Base-by-base conservation (phyloP, 1,140 invertebrate species). In the Anagrus nilaparvatae region DNA sequence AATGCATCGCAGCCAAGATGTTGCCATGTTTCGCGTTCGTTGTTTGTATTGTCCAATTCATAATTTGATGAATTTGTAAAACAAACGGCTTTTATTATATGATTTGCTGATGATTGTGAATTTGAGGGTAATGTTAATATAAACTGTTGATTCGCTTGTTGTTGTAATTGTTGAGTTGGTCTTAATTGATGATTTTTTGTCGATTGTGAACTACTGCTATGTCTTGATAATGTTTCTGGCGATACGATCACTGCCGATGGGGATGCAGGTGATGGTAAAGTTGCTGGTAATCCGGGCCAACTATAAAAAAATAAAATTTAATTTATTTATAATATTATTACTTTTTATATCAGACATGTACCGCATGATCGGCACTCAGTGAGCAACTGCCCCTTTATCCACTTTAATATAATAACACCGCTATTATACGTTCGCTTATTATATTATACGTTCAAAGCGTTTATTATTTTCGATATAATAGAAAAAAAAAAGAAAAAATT, bases 161-260 rank as follows among this genome's bases (percentile, higher is more conserved):
- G n/a, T n/a, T n/a, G n/a, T n/a, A n/a, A n/a, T n/a, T n/a, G n/a
- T n/a, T n/a, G n/a, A n/a, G n/a, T n/a, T n/a, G n/a, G n/a, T n/a
- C n/a, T n/a, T n/a, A n/a, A n/a, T 24, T 47, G 52, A 8, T 47
- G 49, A 47, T 51, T 55, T 44, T 51, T 55, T 32, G 53, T 52
- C 21, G 56, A 65, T 46, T 66, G 65, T 43, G 65, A 67, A 40
- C 64, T 67, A 43, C 65, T 67, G 36, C 76, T 78, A 54, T 72
- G 70, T 58, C 72, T 67, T 54, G 78, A 74, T 39, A 81, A 70
- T 29, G 80, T 81, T 67, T 78, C 77, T 24, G 82, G 81, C 23
- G 79, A 82, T 43, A 83, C 81, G 47, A 84, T 73, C n/a, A 81
- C 75, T 19, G 79, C 78, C 40, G 72, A 75, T 10, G 78, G 74